Conservation (phyloP, 1,140 invertebrate species). For the Drosophila pectinifera region DNA sequence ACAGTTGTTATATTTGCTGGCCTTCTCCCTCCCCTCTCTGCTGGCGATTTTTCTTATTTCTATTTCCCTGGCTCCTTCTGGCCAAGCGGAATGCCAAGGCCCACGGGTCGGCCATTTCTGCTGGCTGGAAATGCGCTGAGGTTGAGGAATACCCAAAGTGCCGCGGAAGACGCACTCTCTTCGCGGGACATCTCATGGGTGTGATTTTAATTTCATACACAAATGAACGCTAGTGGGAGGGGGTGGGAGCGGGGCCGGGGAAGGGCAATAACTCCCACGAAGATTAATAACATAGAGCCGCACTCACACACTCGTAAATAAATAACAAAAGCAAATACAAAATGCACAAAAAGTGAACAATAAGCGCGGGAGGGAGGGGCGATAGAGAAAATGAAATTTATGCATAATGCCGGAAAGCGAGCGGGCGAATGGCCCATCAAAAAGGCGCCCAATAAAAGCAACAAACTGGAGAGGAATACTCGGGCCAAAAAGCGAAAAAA, state of each 20-base stretch:
- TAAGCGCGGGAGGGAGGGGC: conserved; percentile 53
- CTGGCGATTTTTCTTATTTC: conserved; percentile 31
- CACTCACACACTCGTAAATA: conserved; percentile 60
- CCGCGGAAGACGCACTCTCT: conserved; percentile 3
- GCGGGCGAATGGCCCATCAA: conserved; percentile 73
- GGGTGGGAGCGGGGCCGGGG: conserved; percentile 38
- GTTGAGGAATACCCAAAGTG: conserved; percentile 11
- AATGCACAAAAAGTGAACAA: conserved; percentile 81
- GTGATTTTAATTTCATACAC: conserved; percentile 85
- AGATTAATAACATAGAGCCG: conserved; percentile 76
- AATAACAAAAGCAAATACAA: conserved; percentile 71
- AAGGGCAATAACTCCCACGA: conserved; percentile 82
- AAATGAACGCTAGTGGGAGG: too few species aligned
- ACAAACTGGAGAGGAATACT: conserved; percentile 40
- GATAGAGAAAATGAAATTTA: conserved; percentile 74
- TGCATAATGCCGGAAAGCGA: conserved; percentile 70
- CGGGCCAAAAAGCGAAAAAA: conserved; percentile 24
- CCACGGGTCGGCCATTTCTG: conserved; percentile 68
- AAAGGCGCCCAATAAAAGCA: conserved; percentile 69
- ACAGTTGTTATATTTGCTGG: conserved; percentile 61
- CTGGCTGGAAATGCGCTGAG: conserved; percentile 5
- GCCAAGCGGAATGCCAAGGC: conserved; percentile 60
- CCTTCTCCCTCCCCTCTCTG: background rate
- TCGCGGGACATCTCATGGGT: conserved; percentile 72
- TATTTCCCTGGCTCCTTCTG: background rate